phyloP scores from a whole-genome alignment of 2,888 invertebrate species.

The Eristalis arbustorum region DNA sequence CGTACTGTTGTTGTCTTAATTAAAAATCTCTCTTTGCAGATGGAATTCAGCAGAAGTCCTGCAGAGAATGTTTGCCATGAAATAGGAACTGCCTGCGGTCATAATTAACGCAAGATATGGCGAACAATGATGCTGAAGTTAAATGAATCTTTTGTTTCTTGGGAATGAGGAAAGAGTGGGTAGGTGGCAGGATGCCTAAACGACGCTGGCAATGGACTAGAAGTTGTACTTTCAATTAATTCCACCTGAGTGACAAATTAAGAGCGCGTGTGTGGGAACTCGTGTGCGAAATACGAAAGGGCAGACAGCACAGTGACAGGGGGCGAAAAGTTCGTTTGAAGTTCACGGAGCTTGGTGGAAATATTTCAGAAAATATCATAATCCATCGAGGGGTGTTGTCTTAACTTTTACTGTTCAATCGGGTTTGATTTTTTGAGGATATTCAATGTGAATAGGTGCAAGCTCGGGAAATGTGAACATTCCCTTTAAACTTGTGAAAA shows the following conservation, averaged over 20 bases:
- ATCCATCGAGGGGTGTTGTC: too few relatives aligned
- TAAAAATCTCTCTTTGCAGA: conserved; percentile 27
- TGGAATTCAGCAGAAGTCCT: conserved; percentile 5
- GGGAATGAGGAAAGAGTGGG: not conserved
- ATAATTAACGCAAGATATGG: conserved; percentile 52
- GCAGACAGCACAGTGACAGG: not conserved
- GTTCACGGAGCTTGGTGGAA: too few relatives aligned
- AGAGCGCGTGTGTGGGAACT: not conserved
- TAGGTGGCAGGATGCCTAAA: not conserved
- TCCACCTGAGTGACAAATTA: not conserved
- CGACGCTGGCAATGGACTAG: not conserved
- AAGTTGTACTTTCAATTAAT: not conserved
- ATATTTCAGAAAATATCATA: not conserved
- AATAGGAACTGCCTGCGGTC: conserved; percentile 34
- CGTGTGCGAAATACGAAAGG: not conserved
- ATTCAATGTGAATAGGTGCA: too few relatives aligned
- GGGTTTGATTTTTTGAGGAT: too few relatives aligned
- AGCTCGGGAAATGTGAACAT: too few relatives aligned
- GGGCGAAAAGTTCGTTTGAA: not conserved
- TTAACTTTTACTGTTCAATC: too few relatives aligned
- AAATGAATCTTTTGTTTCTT: conserved; percentile 19
- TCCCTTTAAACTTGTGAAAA: too few relatives aligned
- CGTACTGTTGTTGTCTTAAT: conserved; percentile 40
- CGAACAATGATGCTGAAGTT: conserved; percentile 39
- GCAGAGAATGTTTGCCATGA: not conserved